These are phyloP conservation scores for Gymnothorax javanicus DNA, from an alignment of 2,797 vertebrate genomes.

Conservation along the genomic window DNA sequence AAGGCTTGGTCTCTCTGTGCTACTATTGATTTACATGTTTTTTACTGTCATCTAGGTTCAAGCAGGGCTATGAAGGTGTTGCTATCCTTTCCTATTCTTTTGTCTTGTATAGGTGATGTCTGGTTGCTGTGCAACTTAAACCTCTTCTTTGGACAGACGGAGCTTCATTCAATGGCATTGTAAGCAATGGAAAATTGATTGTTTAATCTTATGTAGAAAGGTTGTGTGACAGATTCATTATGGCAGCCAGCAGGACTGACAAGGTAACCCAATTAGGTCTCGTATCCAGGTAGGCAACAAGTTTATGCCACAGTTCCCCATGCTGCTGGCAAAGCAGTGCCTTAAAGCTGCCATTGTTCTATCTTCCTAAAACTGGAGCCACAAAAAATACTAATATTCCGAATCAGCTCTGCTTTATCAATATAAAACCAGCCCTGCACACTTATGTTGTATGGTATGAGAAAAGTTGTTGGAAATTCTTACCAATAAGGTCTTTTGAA, in stretches of 20 bases:
- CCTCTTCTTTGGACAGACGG: neutral
- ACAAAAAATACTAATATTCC: constrained; percentile 2
- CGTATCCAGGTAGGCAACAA: constrained; percentile 17
- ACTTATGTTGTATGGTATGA: neutral
- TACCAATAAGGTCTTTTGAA: constrained; percentile 4
- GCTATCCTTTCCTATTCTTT: neutral
- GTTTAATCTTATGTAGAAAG: constrained; percentile 41
- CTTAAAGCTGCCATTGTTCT: neutral
- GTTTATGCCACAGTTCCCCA: constrained; percentile 17
- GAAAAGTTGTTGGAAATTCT: neutral
- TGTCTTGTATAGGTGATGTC: too few relatives aligned
- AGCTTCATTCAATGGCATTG: constrained; percentile 46
- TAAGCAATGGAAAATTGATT: constrained; percentile 45
- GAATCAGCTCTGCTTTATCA: neutral
- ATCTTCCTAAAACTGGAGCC: neutral
- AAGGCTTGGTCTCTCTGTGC: neutral
- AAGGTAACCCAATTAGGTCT: constrained; percentile 27
- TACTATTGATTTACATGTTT: neutral
- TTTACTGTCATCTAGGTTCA: neutral
- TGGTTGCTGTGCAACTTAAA: neutral
- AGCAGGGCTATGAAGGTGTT: neutral
- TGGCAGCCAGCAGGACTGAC: constrained; percentile 46
- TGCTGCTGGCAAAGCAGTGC: neutral
- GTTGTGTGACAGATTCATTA: constrained; percentile 42
- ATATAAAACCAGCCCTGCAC: neutral